Conservation (phyloP, 2,888 invertebrate species). For the Folsomia candida region DNA sequence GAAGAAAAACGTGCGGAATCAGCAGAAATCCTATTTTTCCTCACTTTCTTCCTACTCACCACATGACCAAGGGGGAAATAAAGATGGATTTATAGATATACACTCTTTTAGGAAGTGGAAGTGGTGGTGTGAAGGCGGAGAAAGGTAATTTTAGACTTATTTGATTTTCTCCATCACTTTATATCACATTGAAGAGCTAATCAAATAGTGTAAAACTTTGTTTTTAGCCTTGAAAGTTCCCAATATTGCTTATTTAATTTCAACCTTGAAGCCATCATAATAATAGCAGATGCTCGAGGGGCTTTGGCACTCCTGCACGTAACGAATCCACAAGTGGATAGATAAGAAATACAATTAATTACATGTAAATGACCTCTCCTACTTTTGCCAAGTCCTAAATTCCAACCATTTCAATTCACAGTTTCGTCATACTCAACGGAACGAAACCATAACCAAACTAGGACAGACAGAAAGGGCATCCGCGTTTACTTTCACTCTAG, state of each 20-base stretch:
- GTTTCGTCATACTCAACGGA: neutral
- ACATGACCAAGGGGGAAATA: too few relatives aligned
- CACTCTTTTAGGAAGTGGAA: too few relatives aligned
- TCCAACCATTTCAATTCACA: neutral
- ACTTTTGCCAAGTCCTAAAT: neutral
- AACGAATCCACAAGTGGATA: neutral
- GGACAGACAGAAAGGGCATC: neutral
- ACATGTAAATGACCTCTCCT: neutral
- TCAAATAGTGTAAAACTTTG: neutral
- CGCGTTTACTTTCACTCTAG: neutral
- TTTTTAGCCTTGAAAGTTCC: neutral
- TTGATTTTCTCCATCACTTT: neutral
- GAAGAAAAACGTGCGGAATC: neutral
- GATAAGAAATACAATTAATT: neutral
- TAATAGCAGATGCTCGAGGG: too few relatives aligned
- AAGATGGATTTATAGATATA: too few relatives aligned
- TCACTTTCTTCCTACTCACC: neutral
- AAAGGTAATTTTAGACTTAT: neutral
- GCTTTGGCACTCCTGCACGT: too few relatives aligned
- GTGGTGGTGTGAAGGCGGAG: neutral
- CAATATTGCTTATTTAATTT: neutral
- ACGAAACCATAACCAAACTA: neutral
- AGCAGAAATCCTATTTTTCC: neutral
- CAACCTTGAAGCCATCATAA: too few relatives aligned
- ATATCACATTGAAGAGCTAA: neutral